Evolutionary conservation across 2,888 invertebrate genomes (phyloP), one percentile per base, ranked within the genome.

Genomic region (Magallana nippona): DNA sequence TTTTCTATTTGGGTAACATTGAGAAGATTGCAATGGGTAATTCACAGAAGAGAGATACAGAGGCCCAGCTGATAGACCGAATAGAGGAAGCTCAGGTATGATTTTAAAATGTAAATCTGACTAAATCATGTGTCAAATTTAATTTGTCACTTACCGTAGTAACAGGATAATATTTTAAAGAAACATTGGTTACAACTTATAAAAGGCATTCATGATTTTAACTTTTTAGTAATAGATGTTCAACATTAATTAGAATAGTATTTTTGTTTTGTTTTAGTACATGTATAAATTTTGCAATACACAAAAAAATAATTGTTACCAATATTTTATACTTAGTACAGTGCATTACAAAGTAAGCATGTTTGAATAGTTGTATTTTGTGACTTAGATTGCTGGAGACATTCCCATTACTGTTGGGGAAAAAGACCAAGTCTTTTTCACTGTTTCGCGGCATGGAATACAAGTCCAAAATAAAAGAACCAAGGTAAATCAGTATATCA

Each of bases 21-120:
- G 89, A 90, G 32, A 91, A 93, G 78, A 91, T 93, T 60, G 90
- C 91, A 63, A 89, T 93, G 88, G 91, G 90, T 8, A 91, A 90
- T 58, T 91, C 91, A 10, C 84, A 87, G 62, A 89, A 90, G 15
- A 82, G 93, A 62, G 93, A 93, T 87, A 90, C 90, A n/a, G 93
- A 94, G 58, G 92, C 93, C 8, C 92, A 93, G 82, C 90, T 94
- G n/a, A 91, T 94, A 44, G 93, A 94, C 84, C 89, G 91, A 83
- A 89, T 94, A 1, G 94, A 94, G 82, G 94, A 94, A 84, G 92
- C 91, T n/a, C 93, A 93, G 91, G 93, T 92, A 86, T 27, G 71
- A 63, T 2, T 22, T 19, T 8, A 17, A 19, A 8, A 0, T 71
- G 17, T n/a, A n/a, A n/a, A n/a, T 19, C 17, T 19, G 22, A 19